phyloP scores from a whole-genome alignment of 1,140 invertebrate genomes.

The Lamellibrachia luymesi region DNA sequence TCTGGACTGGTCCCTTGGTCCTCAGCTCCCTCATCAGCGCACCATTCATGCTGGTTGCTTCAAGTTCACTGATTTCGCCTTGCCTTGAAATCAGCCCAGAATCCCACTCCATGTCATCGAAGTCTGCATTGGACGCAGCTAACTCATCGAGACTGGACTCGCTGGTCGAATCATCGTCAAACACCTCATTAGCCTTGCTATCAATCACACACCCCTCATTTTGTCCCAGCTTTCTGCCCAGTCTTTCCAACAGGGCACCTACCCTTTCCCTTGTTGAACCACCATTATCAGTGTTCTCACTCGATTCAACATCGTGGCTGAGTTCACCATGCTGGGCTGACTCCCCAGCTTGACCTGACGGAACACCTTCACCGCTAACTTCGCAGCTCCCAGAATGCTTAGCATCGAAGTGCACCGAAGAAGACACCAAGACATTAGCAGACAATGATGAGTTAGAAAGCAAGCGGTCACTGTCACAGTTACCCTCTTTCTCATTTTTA shows the following conservation, averaged over 20 bases:
- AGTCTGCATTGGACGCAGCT: not conserved
- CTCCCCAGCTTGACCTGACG: not conserved
- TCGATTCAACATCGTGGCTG: not conserved
- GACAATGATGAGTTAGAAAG: not conserved
- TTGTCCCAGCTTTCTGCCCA: not conserved
- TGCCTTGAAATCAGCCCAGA: not conserved
- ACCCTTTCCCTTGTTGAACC: not conserved
- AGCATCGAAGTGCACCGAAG: not conserved
- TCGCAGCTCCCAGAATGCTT: not conserved
- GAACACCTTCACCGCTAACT: not conserved
- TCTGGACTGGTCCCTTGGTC: not conserved
- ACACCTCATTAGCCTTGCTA: not conserved
- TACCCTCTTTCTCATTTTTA: not conserved
- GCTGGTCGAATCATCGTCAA: not conserved
- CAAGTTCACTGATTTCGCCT: not conserved
- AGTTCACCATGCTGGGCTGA: not conserved
- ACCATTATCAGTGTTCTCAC: not conserved
- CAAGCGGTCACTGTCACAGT: not conserved
- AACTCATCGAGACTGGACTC: not conserved
- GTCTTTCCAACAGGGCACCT: not conserved
- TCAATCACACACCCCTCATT: not conserved
- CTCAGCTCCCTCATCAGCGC: not conserved
- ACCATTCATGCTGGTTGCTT: not conserved
- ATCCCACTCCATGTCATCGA: not conserved
- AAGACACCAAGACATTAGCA: not conserved